Conservation (phyloP, 2,888 invertebrate species). For the Meiosimyza platycephala region DNA sequence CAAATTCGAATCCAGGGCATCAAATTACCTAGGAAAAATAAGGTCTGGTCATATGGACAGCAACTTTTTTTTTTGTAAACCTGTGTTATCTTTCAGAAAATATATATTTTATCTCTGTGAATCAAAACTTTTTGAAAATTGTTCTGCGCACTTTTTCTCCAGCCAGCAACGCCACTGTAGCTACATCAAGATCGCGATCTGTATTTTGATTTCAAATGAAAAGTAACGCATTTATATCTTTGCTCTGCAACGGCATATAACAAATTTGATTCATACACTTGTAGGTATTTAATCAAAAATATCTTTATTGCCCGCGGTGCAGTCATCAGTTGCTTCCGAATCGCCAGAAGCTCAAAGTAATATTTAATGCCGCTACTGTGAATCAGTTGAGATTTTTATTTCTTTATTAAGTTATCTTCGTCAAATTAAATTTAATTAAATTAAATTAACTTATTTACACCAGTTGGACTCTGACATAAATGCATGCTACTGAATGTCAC, state of each 20-base stretch:
- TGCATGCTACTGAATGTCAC: neutral
- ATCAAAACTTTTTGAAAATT: no score
- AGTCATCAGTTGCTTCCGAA: neutral
- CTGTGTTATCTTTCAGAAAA: no score
- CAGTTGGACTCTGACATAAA: slow-evolving; percentile 2
- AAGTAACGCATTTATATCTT: neutral
- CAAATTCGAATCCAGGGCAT: no score
- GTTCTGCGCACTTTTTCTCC: no score
- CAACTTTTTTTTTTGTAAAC: no score
- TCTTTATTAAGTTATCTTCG: neutral
- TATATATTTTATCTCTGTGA: no score
- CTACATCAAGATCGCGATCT: neutral
- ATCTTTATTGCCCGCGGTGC: neutral
- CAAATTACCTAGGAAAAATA: no score
- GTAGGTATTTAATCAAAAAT: neutral
- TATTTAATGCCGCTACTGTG: neutral
- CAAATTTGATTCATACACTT: neutral
- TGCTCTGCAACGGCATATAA: neutral
- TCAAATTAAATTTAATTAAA: neutral
- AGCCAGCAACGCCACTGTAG: no score
- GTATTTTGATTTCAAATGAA: no score
- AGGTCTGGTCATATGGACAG: no score
- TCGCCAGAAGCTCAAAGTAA: no score
- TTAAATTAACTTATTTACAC: neutral
- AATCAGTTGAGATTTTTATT: neutral